phyloP scores from a whole-genome alignment of 2,797 vertebrate species.

The Lutjanus argentimaculatus region DNA sequence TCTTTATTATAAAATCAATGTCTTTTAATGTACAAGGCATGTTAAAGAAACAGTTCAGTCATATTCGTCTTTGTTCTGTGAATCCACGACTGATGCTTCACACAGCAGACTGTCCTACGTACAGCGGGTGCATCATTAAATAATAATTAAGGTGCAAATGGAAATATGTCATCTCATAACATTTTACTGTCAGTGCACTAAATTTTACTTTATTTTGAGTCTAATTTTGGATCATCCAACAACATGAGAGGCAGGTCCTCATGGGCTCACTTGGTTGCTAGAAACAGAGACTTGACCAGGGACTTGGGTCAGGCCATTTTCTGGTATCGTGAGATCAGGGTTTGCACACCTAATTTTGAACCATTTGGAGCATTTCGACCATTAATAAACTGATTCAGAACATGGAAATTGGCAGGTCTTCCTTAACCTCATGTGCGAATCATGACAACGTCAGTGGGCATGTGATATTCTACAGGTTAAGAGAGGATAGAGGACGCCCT shows the following conservation, averaged over 20 bases:
- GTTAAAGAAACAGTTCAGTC: constrained; percentile 14
- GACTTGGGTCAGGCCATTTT: too few relatives aligned
- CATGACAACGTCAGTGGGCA: too few relatives aligned
- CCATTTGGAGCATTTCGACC: too few relatives aligned
- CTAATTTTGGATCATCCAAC: background rate
- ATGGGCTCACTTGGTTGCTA: background rate
- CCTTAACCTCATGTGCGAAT: too few relatives aligned
- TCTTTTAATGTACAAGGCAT: constrained; percentile 14
- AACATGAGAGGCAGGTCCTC: background rate
- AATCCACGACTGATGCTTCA: constrained; percentile 3
- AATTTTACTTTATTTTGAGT: background rate
- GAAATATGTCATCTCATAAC: constrained; percentile 15
- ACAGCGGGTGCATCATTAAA: constrained; percentile 27
- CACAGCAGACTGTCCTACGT: constrained; percentile 11
- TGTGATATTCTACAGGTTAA: too few relatives aligned
- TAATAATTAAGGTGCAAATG: constrained; percentile 56
- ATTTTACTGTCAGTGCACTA: constrained; percentile 16
- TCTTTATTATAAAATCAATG: constrained; percentile 25
- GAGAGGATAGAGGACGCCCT: too few relatives aligned
- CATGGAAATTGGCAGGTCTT: too few relatives aligned
- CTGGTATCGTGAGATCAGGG: too few relatives aligned
- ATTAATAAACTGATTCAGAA: too few relatives aligned
- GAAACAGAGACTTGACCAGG: background rate
- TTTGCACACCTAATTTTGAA: too few relatives aligned
- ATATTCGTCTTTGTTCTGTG: background rate